Base-by-base conservation (phyloP, 2,113 vertebrate species). In the Microcebus murinus region DNA sequence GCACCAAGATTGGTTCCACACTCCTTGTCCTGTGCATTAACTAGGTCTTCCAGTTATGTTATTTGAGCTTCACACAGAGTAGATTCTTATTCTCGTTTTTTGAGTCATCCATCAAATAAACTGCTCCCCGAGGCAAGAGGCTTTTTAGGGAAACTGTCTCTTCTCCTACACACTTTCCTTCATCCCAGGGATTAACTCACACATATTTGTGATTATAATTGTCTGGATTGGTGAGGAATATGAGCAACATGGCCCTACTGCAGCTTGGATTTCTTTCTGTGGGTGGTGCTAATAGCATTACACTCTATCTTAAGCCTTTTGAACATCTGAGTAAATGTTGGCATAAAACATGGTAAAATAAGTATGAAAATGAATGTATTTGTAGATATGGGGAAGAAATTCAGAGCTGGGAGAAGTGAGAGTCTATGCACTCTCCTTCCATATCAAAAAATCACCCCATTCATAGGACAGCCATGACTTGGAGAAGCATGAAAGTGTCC, bases 1-100 rank as follows among this genome's bases (percentile, higher is more conserved):
- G 1, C 0, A 2, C 39, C 2, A 1, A 3, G 5, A n/a, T 55
- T 20, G 29, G 25, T 8, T 39, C 14, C 20, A 7, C 2, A 11
- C 12, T 18, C 17, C 39, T 39, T 15, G 2, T 5, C 14, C 55
- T 1, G 1, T 8, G 31, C 12, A 3, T 48, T 36, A 15, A 9
- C 55, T 39, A 27, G 48, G 20, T 77, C 45, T 65, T 55, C 42
- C 31, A 65, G 85, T 52, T 67, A 21, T 34, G 86, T 52, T 83
- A 12, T 45, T 74, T 81, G 31, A 79, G 29, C 45, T 90, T 42
- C 8, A 13, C 27, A 71, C 31, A 87, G 68, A 61, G 67, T 27
- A 45, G 21, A 84, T 34, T 84, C 55, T 39, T 79, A 67, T 67
- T 42, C 12, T 73, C 12, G 57, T 67, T 48, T 63, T 85, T 73